Conservation (phyloP, 2,888 invertebrate genomes). For the Halictus quadricinctus region DNA sequence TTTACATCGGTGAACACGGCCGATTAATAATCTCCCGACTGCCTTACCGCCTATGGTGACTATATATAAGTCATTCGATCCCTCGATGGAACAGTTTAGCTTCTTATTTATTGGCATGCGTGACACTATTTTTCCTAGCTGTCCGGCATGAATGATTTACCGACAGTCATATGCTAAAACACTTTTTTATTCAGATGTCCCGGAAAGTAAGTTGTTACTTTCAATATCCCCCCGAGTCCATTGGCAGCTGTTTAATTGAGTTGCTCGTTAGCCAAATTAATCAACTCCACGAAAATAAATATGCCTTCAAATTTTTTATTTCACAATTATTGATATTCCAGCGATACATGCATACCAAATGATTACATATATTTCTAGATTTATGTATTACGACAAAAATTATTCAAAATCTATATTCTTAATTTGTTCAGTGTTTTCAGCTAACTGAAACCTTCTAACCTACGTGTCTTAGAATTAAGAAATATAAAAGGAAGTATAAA, state of each 20-base stretch:
- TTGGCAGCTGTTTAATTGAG: neutral
- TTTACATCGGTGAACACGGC: constrained; percentile 50
- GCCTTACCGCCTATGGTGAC: constrained; percentile 52
- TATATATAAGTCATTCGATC: constrained; percentile 23
- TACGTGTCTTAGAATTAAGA: neutral
- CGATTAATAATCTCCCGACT: constrained; percentile 66
- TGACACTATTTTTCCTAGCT: constrained; percentile 1
- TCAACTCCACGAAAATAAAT: neutral
- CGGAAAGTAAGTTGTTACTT: neutral
- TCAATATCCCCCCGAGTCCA: neutral
- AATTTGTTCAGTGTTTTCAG: neutral
- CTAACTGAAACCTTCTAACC: neutral
- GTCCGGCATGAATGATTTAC: neutral
- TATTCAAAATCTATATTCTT: neutral
- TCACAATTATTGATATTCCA: neutral
- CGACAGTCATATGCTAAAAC: neutral
- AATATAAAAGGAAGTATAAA: neutral
- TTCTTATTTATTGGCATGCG: constrained; percentile 18
- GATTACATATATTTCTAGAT: neutral
- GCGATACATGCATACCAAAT: neutral
- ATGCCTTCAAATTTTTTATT: neutral
- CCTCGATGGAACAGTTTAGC: constrained; percentile 12
- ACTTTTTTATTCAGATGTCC: neutral
- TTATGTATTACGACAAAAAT: neutral
- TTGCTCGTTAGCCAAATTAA: neutral